phyloP scores from a whole-genome alignment of 2,888 invertebrate genomes.

The Andrena flavipes region DNA sequence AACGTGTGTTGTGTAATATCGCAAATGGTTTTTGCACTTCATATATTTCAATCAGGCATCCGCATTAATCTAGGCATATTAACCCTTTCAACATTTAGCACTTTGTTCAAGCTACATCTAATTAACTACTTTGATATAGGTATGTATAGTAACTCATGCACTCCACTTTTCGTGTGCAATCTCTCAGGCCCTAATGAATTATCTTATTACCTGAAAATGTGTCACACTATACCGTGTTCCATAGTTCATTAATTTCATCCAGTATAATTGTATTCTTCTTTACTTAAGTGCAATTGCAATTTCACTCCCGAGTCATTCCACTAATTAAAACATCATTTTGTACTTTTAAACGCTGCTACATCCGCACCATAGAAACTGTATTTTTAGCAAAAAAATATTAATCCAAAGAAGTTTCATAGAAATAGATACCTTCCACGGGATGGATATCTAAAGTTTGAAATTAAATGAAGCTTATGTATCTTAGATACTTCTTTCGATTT shows the following conservation, averaged over 20 bases:
- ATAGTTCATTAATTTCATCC: neutral
- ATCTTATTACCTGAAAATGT: neutral
- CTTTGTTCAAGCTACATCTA: constrained; percentile 13
- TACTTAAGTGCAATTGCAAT: neutral
- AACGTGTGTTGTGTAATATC: neutral
- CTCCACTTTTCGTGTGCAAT: neutral
- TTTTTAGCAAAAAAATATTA: neutral
- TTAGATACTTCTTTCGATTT: neutral
- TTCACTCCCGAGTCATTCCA: neutral
- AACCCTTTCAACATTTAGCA: neutral
- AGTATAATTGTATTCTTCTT: neutral
- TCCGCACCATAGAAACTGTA: neutral
- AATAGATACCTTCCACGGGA: neutral
- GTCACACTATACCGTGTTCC: too few species aligned
- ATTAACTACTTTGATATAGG: constrained; percentile 13
- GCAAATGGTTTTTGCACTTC: neutral
- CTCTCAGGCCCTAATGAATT: constrained; percentile 6
- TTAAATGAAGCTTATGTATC: neutral
- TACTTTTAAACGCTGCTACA: neutral
- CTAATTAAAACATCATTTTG: neutral
- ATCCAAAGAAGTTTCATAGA: neutral
- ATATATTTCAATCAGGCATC: neutral
- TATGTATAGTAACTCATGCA: neutral
- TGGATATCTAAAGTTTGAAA: neutral
- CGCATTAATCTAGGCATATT: neutral